Evolutionary conservation across 2,113 vertebrate species (phyloP), one percentile per base, ranked within the genome.

Genomic region (Gymnobelideus leadbeateri): DNA sequence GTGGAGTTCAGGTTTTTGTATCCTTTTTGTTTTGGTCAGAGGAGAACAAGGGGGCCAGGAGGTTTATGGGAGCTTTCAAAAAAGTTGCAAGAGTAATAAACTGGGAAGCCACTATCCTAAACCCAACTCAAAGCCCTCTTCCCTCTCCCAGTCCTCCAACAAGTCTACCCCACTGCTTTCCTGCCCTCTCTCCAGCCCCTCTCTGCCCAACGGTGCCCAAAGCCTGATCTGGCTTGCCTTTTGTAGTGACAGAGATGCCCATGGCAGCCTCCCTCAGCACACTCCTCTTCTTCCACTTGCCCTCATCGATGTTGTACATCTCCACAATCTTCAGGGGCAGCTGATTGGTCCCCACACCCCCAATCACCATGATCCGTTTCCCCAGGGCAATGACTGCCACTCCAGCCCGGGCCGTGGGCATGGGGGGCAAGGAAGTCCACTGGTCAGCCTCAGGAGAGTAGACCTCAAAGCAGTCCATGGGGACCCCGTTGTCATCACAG

Each of bases 281-380:
- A 68, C 98, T 99, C 97, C 99, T 99, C 98, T 99, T 99, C 98
- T 99, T 99, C 99, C 99, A 99, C 98, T 98, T 99, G 91, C 99
- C 99, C 92, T 99, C 99, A 0, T 99, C 99, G 6, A 99, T 98
- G 98, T 98, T 99, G 98, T 99, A 99, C 98, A 99, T 98, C 98
- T 99, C 99, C 98, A 99, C 99, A 46, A 98, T 99, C 98, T 99
- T 99, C 95, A 99, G 97, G 0, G 99, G 99, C 96, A 98, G 98
- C 98, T 99, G 99, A 89, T 98, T 98, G n/a, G 98, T 98, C 43
- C 99, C 99, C 0, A 99, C 99, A 0, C 99, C 99, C 89, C 99
- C 99, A 1, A 99, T 98, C 97, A 99, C 99, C 98, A 99, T 98
- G 97, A 99, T 99, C 98, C 99, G 98, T 98, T 99, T 99, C 94